Evolutionary conservation across 2,888 invertebrate species (phyloP), one percentile per base, ranked within the genome.

Genomic region (Drosophila maculinotata): DNA sequence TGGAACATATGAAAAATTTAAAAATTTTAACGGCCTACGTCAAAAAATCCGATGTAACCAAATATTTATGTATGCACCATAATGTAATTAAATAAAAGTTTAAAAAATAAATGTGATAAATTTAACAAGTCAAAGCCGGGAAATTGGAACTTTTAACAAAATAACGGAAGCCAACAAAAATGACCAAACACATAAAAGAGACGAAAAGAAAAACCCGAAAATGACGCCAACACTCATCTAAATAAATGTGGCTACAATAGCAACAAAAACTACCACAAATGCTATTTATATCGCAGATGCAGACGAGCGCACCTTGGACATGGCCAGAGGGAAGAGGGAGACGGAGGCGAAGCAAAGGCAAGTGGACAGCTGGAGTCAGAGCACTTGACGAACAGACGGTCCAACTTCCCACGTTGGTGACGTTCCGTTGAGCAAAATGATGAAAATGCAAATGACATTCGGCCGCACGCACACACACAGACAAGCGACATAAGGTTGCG

Each of bases 361-460:
- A 76, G 58, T 69, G 68, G 69, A 76, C 67, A 76, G 64, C 76
- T 69, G 83, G 69, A 69, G 69, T 67, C 71, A 45, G 68, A 69
- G 52, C 75, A 71, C 71, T 75, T 75, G 75, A 75, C 67, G 42
- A 54, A 45, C 68, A 77, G 81, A 65, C 68, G 65, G 58, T 66
- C 48, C 67, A 54, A 69, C 85, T 84, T 83, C 85, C 85, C 82
- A 83, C 82, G 77, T 77, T 64, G 76, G 81, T 84, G 74, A 84
- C 81, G 79, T 72, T 74, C 74, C 74, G 76, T 74, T 84, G 78
- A 74, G 81, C 79, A 52, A 81, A 80, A 83, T 81, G 67, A 80
- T 81, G 69, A 76, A 81, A 80, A 69, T 60, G 69, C 80, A 78
- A 78, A 69, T 79, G 69, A 74, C 76, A 69, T 59, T 69, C 51